Evolutionary conservation across 2,797 vertebrate genomes (phyloP).

Genomic region (Cynopterus sphinx): DNA sequence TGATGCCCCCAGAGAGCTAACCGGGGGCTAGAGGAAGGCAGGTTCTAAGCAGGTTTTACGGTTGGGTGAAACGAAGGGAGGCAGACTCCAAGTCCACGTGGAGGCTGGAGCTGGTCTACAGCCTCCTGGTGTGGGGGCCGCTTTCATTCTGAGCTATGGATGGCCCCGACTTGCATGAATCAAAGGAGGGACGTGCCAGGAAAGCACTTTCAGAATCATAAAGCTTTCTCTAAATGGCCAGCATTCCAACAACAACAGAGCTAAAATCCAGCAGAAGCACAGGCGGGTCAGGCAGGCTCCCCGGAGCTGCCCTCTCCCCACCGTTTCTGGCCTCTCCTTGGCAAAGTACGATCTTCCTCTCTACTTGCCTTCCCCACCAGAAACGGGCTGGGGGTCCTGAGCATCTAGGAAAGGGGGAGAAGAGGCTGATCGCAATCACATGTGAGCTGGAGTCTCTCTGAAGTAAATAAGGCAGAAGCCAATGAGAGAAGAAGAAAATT

Average conservation of each 20-base stretch:
- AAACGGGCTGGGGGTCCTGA: neutral
- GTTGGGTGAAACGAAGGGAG: neutral
- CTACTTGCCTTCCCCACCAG: neutral
- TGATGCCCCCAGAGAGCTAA: neutral
- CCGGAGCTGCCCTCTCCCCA: neutral
- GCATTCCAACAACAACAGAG: neutral
- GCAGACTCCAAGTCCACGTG: neutral
- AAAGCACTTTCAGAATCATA: neutral
- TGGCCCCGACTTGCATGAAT: neutral
- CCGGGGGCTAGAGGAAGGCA: neutral
- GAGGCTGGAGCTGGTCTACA: neutral
- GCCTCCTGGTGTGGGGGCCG: neutral
- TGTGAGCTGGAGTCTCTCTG: neutral
- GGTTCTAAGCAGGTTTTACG: neutral
- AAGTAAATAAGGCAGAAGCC: slow-evolving; percentile 20
- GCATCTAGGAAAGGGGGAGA: neutral
- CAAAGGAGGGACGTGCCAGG: neutral
- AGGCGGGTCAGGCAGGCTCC: neutral
- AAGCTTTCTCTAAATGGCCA: slow-evolving; percentile 13
- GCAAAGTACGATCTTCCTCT: neutral
- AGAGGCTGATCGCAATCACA: neutral
- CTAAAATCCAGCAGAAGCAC: neutral
- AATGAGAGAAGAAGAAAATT: neutral
- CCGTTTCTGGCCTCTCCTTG: neutral
- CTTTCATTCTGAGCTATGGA: neutral